Base-by-base conservation (phyloP, 92 coral and sea anemone genomes). In the Paragorgia papillata region DNA sequence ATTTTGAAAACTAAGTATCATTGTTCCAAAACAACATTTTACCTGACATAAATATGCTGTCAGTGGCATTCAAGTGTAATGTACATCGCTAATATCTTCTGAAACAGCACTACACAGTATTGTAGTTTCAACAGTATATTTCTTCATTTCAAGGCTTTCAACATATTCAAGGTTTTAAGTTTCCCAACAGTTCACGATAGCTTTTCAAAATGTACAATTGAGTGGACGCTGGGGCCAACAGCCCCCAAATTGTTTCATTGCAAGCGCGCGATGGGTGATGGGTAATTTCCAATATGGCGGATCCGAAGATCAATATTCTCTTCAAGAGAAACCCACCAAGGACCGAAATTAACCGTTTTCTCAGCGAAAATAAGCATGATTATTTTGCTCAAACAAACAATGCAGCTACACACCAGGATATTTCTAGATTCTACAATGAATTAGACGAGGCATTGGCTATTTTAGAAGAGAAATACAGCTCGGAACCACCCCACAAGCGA, bases 381-480 rank as follows among this genome's bases (percentile, higher is more conserved):
- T 86, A 59, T 75, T 56, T 56, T 80, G 73, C 53, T 26, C 37
- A 75, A 67, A 82, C 76, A n/a, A 61, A 82, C 66, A 63, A 82
- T 46, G 22, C 65, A 29, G 37, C 57, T 34, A 33, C 59, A 15
- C 70, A 75, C 41, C 53, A 67, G 58, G 66, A 58, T 13, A 79
- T 83, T 31, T 30, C 74, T 15, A 27, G 39, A 28, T 86, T 81
- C 54, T 75, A 21, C 62, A 57, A 76, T 51, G 89, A 87, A 76
- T 21, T 83, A 13, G 82, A 83, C 27, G 46, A 17, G n/a, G 79
- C 75, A 33, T 66, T 79, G 35, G 74, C 55, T 9, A 37, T 76
- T 34, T 19, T 79, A 73, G 87, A 83, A 66, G 68, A 33, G 60
- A 87, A 87, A 65, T 83, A 83, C 70, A 28, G 6, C 30, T 56